Evolutionary conservation across 1,140 invertebrate species (phyloP).

Genomic region (Heliconius eleuchia): DNA sequence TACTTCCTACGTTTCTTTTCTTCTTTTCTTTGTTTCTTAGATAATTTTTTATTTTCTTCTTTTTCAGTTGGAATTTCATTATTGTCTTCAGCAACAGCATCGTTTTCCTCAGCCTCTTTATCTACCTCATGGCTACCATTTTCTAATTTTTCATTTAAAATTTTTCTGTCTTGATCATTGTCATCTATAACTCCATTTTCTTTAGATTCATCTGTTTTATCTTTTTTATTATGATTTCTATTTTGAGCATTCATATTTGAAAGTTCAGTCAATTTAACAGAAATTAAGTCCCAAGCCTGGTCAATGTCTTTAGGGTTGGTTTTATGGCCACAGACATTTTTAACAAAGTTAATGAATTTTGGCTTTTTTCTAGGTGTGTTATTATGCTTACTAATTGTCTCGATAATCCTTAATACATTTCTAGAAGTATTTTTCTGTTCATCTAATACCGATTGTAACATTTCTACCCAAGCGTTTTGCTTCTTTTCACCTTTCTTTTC

Average conservation of each 20-base stretch:
- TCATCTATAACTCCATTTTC: slow-evolving; percentile 44
- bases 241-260: slow-evolving; percentile 69
- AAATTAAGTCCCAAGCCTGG: slow-evolving; percentile 86
- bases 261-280: slow-evolving; percentile 83
- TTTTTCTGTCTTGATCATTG: slow-evolving; percentile 11
- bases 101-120: slow-evolving; percentile 38
- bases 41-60: slow-evolving; percentile 66
- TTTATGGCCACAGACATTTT: slow-evolving; percentile 83
- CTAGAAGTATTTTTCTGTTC: slow-evolving; percentile 82
- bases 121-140: slow-evolving; percentile 37
- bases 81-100: slow-evolving; percentile 35
- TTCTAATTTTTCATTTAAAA: slow-evolving; percentile 34
- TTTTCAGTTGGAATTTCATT: slow-evolving; percentile 25
- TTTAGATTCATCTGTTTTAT: slow-evolving; percentile 42
- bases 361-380: slow-evolving; percentile 96
- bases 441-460: slow-evolving; percentile 88
- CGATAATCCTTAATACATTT: slow-evolving; percentile 84
- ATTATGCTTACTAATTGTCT: slow-evolving; percentile 87
- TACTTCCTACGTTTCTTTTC: slow-evolving; percentile 79
- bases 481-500: slow-evolving; percentile 94
- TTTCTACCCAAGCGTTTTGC: slow-evolving; percentile 93
- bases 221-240: slow-evolving; percentile 49
- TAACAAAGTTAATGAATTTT: slow-evolving; percentile 92
- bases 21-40: slow-evolving; percentile 82
- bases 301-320: slow-evolving; percentile 82